Conservation (phyloP, 1,140 invertebrate species). For the Plutomurus gul region DNA sequence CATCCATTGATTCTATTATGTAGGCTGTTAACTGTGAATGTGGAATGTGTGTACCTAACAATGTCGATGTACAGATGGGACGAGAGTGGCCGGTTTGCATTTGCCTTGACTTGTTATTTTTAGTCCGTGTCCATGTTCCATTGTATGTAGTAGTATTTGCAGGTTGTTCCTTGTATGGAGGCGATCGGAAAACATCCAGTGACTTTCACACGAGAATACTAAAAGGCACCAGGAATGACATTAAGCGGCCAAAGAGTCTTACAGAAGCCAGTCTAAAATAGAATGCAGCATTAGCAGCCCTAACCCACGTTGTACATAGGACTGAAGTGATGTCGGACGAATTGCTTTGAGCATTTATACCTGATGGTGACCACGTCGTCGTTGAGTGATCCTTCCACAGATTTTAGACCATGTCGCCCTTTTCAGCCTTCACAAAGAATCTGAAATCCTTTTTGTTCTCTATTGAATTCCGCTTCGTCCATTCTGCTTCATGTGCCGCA, state of each 20-base stretch:
- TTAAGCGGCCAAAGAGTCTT: conserved; percentile 2
- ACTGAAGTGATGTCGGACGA: background rate
- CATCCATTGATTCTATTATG: too few species aligned
- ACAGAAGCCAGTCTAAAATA: background rate
- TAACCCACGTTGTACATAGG: background rate
- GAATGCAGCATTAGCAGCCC: conserved; percentile 15
- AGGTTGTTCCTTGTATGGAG: too few species aligned
- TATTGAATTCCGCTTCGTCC: background rate
- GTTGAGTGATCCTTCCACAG: background rate
- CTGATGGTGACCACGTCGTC: background rate
- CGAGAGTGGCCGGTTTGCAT: too few species aligned
- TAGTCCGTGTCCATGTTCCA: too few species aligned
- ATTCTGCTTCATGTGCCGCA: background rate
- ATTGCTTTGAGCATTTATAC: background rate
- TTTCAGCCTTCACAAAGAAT: background rate
- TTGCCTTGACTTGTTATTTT: too few species aligned
- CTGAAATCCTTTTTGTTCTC: conserved; percentile 1
- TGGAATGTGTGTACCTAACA: too few species aligned
- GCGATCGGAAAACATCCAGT: background rate
- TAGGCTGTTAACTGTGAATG: too few species aligned
- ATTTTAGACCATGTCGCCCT: conserved; percentile 12
- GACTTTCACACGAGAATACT: conserved; percentile 9
- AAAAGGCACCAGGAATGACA: conserved; percentile 4
- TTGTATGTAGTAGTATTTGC: too few species aligned
- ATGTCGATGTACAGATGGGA: too few species aligned